Percentiles rank a stretch among this genome's conserved stretches.
These are phyloP conservation scores for Loriculus beryllinus DNA, from an alignment of 2,797 vertebrate species.

Conservation along the genomic window DNA sequence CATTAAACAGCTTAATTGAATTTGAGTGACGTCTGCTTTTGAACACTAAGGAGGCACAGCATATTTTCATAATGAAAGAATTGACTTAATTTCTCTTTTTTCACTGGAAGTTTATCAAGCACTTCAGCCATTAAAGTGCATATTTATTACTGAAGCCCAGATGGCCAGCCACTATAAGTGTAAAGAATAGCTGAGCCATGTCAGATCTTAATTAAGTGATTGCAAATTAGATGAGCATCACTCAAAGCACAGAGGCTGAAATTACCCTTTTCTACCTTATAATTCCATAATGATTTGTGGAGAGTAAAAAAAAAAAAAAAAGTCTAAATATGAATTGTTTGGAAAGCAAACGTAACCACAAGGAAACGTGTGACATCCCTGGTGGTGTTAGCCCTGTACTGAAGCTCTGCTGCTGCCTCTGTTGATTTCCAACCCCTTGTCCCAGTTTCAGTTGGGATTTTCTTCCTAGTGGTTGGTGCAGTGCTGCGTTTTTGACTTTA, in stretches of 20 bases:
- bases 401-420: neutral
- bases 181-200: constrained; percentile 51
- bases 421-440: neutral
- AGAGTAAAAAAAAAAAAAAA: neutral
- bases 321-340: neutral
- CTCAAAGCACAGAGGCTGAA: neutral
- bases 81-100: constrained; percentile 40
- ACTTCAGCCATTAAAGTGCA: constrained; percentile 24
- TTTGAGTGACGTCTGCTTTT: constrained; percentile 59
- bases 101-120: constrained; percentile 48
- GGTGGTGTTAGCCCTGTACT: neutral
- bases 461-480: neutral
- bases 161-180: constrained; percentile 12
- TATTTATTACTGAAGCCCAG: constrained; percentile 38
- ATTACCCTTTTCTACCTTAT: neutral
- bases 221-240: constrained; percentile 34
- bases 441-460: neutral
- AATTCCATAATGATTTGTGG: neutral
- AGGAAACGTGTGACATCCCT: neutral
- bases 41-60: constrained; percentile 23
- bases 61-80: constrained; percentile 50
- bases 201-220: constrained; percentile 43
- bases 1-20: constrained; percentile 52
- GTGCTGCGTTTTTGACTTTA: neutral
- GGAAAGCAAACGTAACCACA: neutral